Base-by-base conservation (phyloP, 2,888 invertebrate genomes). In the Agelastica alni region DNA sequence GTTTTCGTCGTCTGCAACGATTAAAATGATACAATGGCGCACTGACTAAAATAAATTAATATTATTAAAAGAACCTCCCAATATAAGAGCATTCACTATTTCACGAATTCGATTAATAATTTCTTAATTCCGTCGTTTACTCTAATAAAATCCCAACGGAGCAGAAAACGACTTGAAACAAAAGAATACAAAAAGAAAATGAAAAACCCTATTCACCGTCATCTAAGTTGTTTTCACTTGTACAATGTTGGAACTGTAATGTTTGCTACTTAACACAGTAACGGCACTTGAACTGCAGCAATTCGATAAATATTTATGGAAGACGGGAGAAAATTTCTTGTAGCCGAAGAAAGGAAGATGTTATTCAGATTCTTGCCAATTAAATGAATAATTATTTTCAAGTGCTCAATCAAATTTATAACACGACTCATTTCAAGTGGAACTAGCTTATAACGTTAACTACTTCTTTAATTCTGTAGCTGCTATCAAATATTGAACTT, bases 231-330 rank as follows among this genome's bases (percentile, higher is more conserved):
- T 2, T 18, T 5, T 12, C 10, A 26, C 10, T 30, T 31, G 16
- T 9, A 14, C 18, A 43, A 43, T 31, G 7, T 43, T 14, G 32
- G 2, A 20, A 7, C 32, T 18, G 12, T 10, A 45, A 20, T 13
- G 32, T 45, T 22, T 36, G 14, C 46, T 36, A 22, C 14, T 46
- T 46, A 13, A 14, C 9, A 16, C 9, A 6, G 7, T 13, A 48
- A 48, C 20, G 20, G 39, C 39, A 48, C 48, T 39, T 41, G 39
- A 48, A 30, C 12, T 37, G 7, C 13, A 39, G 30, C 20, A 39
- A 37, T 39, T 41, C 31, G n/a, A 48, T 39, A 48, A 34, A 48
- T 48, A 48, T 39, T 48, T 48, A 48, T 48, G 39, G 39, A 28
- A 18, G 20, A 13, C 30, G 12, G 39, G 14, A 16, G 45, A 16